Evolutionary conservation across 2,113 vertebrate species (phyloP), one percentile per base, ranked within the genome.

Genomic region (Vulpes ferrilata): DNA sequence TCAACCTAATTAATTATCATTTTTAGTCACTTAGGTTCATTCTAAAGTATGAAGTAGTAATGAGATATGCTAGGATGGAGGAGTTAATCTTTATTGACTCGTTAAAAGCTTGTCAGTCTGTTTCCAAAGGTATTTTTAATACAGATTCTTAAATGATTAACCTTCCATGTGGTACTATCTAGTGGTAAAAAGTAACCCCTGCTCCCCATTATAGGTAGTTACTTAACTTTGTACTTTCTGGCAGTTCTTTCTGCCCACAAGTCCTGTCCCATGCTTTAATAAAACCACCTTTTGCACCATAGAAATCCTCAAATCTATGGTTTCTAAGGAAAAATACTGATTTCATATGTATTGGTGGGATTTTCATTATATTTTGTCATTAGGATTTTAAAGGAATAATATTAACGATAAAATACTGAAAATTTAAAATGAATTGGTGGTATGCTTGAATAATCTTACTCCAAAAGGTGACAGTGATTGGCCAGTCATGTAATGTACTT

Each of bases 401-500:
- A 76, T n/a, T 27, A 86, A n/a, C 51, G 32, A 11, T 65, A 84
- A 86, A 84, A 60, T 71, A 85, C 3, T 19, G 27, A 57, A 88
- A 78, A 88, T 67, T 88, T 59, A 88, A 89, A 35, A 69, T 82
- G 17, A 27, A 55, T 84, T 73, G 78, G 27, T 90, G 12, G 20
- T 87, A 8, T 88, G 2, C 8, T 81, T 93, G 81, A 64, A 7
- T 89, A 92, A 53, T n/a, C 53, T 88, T 92, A 53, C 55, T 90
- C 3, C 86, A 60, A 95, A 96, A 89, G 22, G 11, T 97, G 86
- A 95, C 65, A 96, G 81, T 96, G 89, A 84, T 84, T 95, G 82
- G 57, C 51, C 22, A 27, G 13, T 80, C 83, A 76, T 27, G 17
- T 53, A 86, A 11, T 1, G 51, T 90, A 92, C 69, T 90, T 92